These are phyloP conservation scores for Phaonia tiefii DNA, from an alignment of 2,888 invertebrate species.

Conservation along the genomic window DNA sequence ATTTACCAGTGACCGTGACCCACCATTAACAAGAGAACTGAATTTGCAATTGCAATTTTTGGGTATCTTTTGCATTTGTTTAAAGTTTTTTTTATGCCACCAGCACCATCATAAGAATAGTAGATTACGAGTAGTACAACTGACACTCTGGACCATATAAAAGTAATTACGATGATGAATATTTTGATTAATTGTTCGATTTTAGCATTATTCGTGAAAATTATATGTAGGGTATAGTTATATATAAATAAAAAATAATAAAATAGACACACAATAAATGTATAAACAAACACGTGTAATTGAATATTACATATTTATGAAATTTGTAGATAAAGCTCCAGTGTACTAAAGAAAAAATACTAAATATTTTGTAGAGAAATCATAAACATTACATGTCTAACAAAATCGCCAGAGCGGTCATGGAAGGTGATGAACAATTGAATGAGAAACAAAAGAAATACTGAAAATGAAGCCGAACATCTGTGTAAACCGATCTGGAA, in stretches of 20 bases:
- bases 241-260: neutral
- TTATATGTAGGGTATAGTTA: neutral
- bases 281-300: neutral
- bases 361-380: too few relatives aligned
- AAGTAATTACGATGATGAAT: conserved; percentile 67
- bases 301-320: too few relatives aligned
- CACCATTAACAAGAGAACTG: conserved; percentile 76
- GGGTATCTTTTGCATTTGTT: conserved; percentile 66
- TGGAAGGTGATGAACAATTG: too few relatives aligned
- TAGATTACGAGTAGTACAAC: too few relatives aligned
- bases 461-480: too few relatives aligned
- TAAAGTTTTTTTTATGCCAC: conserved; percentile 68
- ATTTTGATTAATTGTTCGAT: conserved; percentile 48
- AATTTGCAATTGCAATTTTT: conserved; percentile 72
- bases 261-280: conserved; percentile 1
- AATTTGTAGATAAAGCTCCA: too few relatives aligned
- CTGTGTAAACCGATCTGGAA: too few relatives aligned
- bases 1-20: conserved; percentile 76
- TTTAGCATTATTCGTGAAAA: conserved; percentile 30
- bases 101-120: conserved; percentile 76
- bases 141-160: conserved; percentile 70
- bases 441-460: too few relatives aligned
- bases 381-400: too few relatives aligned
- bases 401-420: too few relatives aligned
- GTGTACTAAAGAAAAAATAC: too few relatives aligned